Evolutionary conservation across 2,797 vertebrate genomes (phyloP), one percentile per base, ranked within the genome.

Genomic region (Sylvia borin): DNA sequence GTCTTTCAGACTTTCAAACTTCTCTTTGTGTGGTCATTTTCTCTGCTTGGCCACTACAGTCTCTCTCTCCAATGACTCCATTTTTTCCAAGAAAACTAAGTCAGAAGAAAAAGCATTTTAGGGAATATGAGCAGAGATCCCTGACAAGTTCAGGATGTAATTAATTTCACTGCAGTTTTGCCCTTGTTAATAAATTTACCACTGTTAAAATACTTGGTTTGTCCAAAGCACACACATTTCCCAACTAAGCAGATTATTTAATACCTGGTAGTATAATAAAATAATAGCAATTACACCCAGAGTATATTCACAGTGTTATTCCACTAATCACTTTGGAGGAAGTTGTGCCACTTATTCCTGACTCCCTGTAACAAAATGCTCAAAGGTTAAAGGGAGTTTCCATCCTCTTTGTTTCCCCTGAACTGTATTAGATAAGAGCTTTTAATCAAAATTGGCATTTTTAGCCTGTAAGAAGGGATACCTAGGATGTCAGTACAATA

Each of bases 391-490:
- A 55, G 78, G 21, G 32, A 25, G 6, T 45, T 92, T 27, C 80
- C 54, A 48, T 13, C 34, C 42, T 53, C 19, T 42, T 4, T 27
- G 10, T 29, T 85, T 68, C 40, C 24, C 24, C 29, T 27, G 20
- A 82, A 29, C 36, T 64, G 15, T 13, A 16, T 27, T 43, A 81
- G 40, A 68, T 36, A 78, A 80, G 42, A 55, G 10, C 6, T 60
- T 88, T 93, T 86, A 75, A 94, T 83, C 40, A 80, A 82, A 95
- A 87, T 8, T 61, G 32, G 31, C 15, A 32, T 60, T 87, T 93
- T 81, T 86, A 76, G 22, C 53, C 50, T 43, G 36, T 50, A 55
- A 34, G 13, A 75, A 16, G 27, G 61, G 45, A 47, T 20, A 47
- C 22, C 11, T 11, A 17, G 26, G 26, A 38, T 75, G 43, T 13